Base-by-base conservation (phyloP, 2,797 vertebrate genomes). In the Anguilla anguilla region DNA sequence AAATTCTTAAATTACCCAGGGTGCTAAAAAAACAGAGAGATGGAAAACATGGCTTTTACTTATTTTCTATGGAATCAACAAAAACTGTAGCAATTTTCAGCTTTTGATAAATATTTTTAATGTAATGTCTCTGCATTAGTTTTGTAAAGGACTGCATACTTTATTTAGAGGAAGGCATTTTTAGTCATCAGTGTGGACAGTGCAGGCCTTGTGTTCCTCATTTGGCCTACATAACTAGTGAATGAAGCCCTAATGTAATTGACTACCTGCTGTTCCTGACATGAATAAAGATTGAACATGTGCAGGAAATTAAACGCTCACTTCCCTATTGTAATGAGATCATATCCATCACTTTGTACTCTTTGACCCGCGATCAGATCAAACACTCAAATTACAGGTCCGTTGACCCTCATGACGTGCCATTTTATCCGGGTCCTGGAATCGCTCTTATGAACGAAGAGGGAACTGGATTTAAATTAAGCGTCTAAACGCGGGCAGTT, bases 201-300 rank as follows among this genome's bases (percentile, higher is more conserved):
- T 87, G 84, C 87, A 85, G 90, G 87, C 88, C 89, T 86, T 85
- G 90, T 90, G 86, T 91, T 92, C 91, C 92, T 93, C 91, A 91
- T 92, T 92, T 90, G 87, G 88, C 83, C 86, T 49, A 57, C 22
- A 51, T 88, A 88, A 87, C 88, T 88, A 85, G 91, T 92, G 91
- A 92, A 92, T 90, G 91, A 93, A 93, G 91, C 85, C 88, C 88
- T 92, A 92, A 92, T 93, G 90, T 91, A 90, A 93, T 92, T 91
- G 91, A 91, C 91, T 91, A 90, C 86, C 89, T 91, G 91, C 91
- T 90, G 90, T 84, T 89, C 83, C 86, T 93, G 91, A 93, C 92
- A 90, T 90, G 94, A 94, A 94, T 93, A 94, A 94, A 94, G 93
- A 94, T 90, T 90, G 92, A 94, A 91, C 91, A 92, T 89, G 85